These are phyloP conservation scores for Marronus borbonicus DNA, from an alignment of 2,888 invertebrate genomes.

Conservation along the genomic window DNA sequence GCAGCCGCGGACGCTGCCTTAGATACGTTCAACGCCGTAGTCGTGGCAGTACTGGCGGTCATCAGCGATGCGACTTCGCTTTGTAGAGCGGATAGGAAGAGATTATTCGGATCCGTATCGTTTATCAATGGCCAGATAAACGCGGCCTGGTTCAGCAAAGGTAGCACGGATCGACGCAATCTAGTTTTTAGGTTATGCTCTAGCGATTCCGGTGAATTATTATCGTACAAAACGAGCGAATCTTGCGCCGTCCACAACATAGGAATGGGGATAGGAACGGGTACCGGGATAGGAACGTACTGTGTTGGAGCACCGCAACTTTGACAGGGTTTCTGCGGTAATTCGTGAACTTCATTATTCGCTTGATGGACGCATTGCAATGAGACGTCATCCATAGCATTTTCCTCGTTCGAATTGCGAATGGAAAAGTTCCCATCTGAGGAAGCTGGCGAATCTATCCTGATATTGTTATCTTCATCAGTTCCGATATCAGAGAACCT, in stretches of 20 bases:
- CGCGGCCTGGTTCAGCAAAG: slow-evolving; percentile 64
- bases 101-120: slow-evolving; percentile 57
- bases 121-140: slow-evolving; percentile 67
- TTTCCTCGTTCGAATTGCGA: slow-evolving; percentile 52
- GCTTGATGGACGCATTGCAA: slow-evolving; percentile 61
- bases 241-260: slow-evolving; percentile 78
- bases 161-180: slow-evolving; percentile 65
- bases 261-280: slow-evolving; percentile 88
- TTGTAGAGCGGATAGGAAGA: slow-evolving; percentile 56
- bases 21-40: slow-evolving; percentile 33
- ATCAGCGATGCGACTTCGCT: slow-evolving; percentile 53
- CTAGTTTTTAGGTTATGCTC: slow-evolving; percentile 62
- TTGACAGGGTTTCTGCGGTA: slow-evolving; percentile 62
- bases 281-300: slow-evolving; percentile 82
- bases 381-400: slow-evolving; percentile 58
- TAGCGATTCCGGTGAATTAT: slow-evolving; percentile 58
- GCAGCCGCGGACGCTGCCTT: slow-evolving; percentile 40
- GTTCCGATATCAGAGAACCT: slow-evolving; percentile 72
- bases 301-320: slow-evolving; percentile 75
- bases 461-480: slow-evolving; percentile 71
- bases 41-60: slow-evolving; percentile 40
- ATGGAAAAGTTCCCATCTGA: slow-evolving; percentile 68
- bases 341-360: slow-evolving; percentile 59
- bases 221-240: slow-evolving; percentile 72
- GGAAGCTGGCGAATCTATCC: slow-evolving; percentile 67